A percentile compares a stretch with the other conserved stretches of the same genome.
These are phyloP conservation scores for Apocheima hispidaria DNA, from an alignment of 2,888 invertebrate species.

Conservation along the genomic window DNA sequence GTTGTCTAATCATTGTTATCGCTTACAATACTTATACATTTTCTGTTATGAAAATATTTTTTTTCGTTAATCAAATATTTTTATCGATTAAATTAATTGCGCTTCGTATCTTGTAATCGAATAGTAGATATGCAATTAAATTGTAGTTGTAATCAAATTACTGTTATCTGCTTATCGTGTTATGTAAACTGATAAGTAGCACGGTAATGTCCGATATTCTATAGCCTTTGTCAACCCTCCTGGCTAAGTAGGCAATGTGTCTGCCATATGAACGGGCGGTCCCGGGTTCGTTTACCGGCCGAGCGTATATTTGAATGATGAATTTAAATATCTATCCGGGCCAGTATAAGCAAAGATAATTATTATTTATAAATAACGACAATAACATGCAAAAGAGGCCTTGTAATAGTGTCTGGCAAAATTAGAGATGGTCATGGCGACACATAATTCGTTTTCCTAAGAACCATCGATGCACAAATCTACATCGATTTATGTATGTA, in stretches of 20 bases:
- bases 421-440: too few species aligned
- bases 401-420: too few species aligned
- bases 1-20: background rate
- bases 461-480: background rate
- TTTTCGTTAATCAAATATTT: slow-evolving; percentile 18
- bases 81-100: slow-evolving; percentile 56
- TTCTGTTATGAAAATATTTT: background rate
- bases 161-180: slow-evolving; percentile 20
- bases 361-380: too few species aligned
- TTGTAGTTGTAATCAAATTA: slow-evolving; percentile 22
- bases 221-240: too few species aligned
- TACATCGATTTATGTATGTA: background rate
- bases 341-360: too few species aligned
- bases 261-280: too few species aligned
- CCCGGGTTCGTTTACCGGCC: too few species aligned
- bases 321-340: too few species aligned
- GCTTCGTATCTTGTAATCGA: slow-evolving; percentile 62
- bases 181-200: slow-evolving; percentile 24
- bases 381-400: too few species aligned
- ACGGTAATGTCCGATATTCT: slow-evolving; percentile 1
- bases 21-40: background rate
- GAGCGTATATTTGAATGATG: too few species aligned
- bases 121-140: slow-evolving; percentile 32
- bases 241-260: too few species aligned
- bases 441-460: too few species aligned